Conservation (phyloP, 2,797 vertebrate species). For the Dicrostonyx torquatus region DNA sequence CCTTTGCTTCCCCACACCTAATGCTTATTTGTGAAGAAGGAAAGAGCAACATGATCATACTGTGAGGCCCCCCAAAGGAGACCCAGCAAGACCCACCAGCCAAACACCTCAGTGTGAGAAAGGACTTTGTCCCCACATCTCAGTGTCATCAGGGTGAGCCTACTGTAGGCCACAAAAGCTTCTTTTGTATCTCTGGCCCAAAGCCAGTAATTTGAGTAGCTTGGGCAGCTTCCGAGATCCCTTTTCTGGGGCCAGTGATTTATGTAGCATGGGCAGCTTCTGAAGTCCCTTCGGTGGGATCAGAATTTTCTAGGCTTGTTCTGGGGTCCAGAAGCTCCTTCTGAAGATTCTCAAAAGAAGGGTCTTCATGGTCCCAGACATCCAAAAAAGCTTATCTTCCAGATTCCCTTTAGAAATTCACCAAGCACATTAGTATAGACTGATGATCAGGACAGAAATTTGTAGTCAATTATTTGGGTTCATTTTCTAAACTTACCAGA, state of each 20-base stretch:
- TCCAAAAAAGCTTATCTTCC: background rate
- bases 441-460: background rate
- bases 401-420: background rate
- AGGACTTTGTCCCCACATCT: background rate
- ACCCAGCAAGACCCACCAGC: background rate
- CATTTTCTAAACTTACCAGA: background rate
- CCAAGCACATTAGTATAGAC: background rate
- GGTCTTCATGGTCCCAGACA: background rate
- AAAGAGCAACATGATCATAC: background rate
- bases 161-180: background rate
- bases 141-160: background rate
- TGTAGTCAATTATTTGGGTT: background rate
- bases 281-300: background rate
- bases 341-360: background rate
- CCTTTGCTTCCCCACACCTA: background rate
- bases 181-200: conserved; percentile 33
- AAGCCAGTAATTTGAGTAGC: background rate
- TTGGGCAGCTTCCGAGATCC: background rate
- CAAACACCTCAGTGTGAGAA: background rate
- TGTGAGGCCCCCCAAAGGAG: background rate
- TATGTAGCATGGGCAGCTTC: background rate
- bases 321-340: background rate
- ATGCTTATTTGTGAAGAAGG: conserved; percentile 7
- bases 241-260: background rate
- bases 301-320: background rate